Conservation (phyloP, 2,113 vertebrate genomes). For the Eleginops maclovinus region DNA sequence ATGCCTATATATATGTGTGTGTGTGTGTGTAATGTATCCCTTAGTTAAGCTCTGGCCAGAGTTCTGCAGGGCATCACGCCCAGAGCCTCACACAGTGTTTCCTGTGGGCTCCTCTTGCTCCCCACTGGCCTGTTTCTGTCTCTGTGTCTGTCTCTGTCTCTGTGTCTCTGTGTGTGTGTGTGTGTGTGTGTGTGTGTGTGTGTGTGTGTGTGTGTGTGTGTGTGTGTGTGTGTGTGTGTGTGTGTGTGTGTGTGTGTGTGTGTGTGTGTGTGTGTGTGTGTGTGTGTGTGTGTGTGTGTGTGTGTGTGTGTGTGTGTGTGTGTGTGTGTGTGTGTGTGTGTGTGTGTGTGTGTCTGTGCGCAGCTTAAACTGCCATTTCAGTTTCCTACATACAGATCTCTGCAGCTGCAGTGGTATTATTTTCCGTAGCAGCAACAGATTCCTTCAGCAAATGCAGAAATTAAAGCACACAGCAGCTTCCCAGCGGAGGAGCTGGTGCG, state of each 20-base stretch:
- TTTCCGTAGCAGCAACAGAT: constrained; percentile 37
- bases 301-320: constrained; percentile 28
- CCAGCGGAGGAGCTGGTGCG: constrained; percentile 37
- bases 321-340: constrained; percentile 22
- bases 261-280: constrained; percentile 35
- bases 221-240: constrained; percentile 36
- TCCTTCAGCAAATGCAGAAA: constrained; percentile 47
- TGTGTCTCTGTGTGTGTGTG: neutral
- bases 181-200: constrained; percentile 33
- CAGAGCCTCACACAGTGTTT: constrained; percentile 64
- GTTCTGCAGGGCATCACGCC: constrained; percentile 63
- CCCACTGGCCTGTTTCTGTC: constrained; percentile 41
- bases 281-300: constrained; percentile 17
- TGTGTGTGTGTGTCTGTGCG: constrained; percentile 26
- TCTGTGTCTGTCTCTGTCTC: constrained; percentile 47
- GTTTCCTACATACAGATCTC: constrained; percentile 52
- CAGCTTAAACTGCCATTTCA: constrained; percentile 54
- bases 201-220: constrained; percentile 4
- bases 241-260: constrained; percentile 6
- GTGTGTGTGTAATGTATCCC: constrained; percentile 13
- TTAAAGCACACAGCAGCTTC: constrained; percentile 38
- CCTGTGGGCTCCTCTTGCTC: constrained; percentile 64
- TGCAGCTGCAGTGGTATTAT: constrained; percentile 53
- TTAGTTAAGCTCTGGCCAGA: constrained; percentile 25
- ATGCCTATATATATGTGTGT: constrained; percentile 15